phyloP scores from a whole-genome alignment of 2,113 vertebrate genomes.

The Pavo muticus region DNA sequence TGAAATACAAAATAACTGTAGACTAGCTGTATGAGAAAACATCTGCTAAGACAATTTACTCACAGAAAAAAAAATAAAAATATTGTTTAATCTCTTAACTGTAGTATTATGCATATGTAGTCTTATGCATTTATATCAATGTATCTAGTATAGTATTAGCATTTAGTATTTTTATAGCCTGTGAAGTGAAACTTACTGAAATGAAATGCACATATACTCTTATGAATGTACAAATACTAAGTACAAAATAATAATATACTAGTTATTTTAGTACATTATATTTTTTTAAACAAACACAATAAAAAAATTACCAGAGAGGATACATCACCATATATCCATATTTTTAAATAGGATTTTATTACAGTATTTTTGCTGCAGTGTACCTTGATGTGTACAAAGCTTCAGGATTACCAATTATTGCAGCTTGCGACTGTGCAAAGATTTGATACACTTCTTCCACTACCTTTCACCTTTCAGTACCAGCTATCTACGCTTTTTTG shows the following conservation, averaged over 20 bases:
- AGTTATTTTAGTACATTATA: not conserved
- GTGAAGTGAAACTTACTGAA: not conserved
- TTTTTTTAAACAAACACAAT: not conserved
- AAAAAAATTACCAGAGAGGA: not conserved
- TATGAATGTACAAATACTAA: not conserved
- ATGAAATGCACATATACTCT: not conserved
- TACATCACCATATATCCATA: not conserved
- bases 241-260: not conserved
- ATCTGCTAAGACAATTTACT: not conserved
- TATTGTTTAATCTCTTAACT: not conserved
- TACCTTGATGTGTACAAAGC: not conserved
- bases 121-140: not conserved
- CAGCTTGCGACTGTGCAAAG: not conserved
- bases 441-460: not conserved
- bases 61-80: not conserved
- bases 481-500: not conserved
- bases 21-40: not conserved
- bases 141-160: not conserved
- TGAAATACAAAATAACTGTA: not conserved
- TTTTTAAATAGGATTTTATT: not conserved
- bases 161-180: not conserved
- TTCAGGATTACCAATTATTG: not conserved
- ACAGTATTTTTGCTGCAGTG: not conserved
- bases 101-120: not conserved
- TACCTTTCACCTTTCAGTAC: not conserved